Evolutionary conservation across 2,888 invertebrate species (phyloP).

Genomic region (Dione vanillae): DNA sequence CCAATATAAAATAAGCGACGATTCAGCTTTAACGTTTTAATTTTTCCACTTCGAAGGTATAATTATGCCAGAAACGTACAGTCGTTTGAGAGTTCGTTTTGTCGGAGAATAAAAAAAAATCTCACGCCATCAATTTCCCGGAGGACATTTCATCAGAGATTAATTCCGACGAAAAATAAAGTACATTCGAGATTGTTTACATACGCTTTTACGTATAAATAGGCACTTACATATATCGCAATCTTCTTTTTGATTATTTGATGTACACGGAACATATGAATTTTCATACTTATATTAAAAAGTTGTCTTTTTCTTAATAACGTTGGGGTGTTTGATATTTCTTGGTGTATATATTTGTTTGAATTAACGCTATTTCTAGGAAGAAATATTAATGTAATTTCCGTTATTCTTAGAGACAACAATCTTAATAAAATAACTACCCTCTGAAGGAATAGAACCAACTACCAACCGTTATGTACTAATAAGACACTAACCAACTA

Average conservation of each 20-base stretch:
- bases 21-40: constrained; percentile 31
- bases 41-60: constrained; percentile 38
- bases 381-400: too few relatives aligned
- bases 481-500: background rate
- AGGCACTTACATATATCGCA: constrained; percentile 46
- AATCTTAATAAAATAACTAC: too few relatives aligned
- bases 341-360: background rate
- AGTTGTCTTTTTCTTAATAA: constrained; percentile 9
- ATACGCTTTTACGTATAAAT: constrained; percentile 51
- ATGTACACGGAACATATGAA: constrained; percentile 45
- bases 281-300: constrained; percentile 17
- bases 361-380: too few relatives aligned
- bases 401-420: too few relatives aligned
- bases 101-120: constrained; percentile 41
- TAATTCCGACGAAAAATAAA: constrained; percentile 48
- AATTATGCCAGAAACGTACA: constrained; percentile 46
- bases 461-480: background rate
- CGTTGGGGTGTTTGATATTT: constrained; percentile 6
- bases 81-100: constrained; percentile 44
- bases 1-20: background rate
- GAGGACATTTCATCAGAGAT: constrained; percentile 47
- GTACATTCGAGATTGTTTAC: constrained; percentile 50
- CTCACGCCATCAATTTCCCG: constrained; percentile 47
- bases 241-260: constrained; percentile 50
- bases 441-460: background rate